phyloP scores from a whole-genome alignment of 2,113 vertebrate species.

The Xiphorhynchus elegans region DNA sequence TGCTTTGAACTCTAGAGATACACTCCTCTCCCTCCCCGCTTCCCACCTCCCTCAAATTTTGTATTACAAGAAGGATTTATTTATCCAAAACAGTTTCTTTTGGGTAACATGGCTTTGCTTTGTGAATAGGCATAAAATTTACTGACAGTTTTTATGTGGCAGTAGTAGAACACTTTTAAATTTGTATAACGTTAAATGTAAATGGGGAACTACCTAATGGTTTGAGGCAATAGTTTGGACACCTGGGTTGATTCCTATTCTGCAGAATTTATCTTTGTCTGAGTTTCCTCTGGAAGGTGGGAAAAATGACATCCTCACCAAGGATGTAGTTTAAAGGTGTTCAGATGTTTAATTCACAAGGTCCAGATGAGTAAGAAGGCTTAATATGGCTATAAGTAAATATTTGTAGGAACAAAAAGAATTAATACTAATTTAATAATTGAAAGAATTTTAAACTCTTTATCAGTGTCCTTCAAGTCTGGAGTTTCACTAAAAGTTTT shows the following conservation, averaged over 20 bases:
- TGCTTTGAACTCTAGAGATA: background rate
- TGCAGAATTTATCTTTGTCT: background rate
- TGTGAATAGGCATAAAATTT: background rate
- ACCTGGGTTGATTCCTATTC: background rate
- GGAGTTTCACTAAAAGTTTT: background rate
- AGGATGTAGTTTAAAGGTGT: background rate
- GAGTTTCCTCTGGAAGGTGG: background rate
- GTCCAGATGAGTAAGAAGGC: background rate
- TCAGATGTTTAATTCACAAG: background rate
- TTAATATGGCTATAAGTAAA: background rate
- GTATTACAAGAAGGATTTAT: background rate
- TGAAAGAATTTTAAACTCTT: background rate
- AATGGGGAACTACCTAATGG: background rate
- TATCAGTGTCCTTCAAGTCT: background rate
- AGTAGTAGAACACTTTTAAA: background rate
- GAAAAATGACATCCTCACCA: background rate
- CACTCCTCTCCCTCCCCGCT: background rate
- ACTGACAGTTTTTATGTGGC: background rate
- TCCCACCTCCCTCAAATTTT: background rate
- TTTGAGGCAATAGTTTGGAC: background rate
- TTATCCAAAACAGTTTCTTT: background rate
- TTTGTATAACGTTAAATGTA: background rate
- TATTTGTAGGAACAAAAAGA: background rate
- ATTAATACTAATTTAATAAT: background rate
- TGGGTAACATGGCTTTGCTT: background rate